Conservation (phyloP, 1,140 invertebrate species). For the Manduca sexta region DNA sequence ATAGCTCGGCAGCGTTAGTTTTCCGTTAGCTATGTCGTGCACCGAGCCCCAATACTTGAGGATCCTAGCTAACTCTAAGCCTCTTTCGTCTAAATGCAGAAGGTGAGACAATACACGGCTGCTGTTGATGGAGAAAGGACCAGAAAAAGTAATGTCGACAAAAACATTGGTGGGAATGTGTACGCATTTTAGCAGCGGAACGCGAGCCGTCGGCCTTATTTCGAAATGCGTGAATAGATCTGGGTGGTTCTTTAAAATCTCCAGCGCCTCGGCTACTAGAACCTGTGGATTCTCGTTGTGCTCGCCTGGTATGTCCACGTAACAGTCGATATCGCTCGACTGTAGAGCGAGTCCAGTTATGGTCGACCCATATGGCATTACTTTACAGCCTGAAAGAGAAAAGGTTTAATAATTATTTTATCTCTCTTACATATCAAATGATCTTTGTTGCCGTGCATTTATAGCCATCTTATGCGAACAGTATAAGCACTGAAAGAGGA, state of each 20-base stretch:
- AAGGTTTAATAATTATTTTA: background rate
- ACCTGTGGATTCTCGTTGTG: background rate
- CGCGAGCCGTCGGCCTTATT: conserved; percentile 16
- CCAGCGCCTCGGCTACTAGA: background rate
- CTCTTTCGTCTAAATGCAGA: conserved; percentile 65
- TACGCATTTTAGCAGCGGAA: conserved; percentile 79
- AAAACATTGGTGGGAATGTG: conserved; percentile 70
- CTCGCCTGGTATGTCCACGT: background rate
- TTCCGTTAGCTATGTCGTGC: conserved; percentile 64
- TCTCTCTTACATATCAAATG: too few relatives aligned
- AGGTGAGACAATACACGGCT: conserved; percentile 75
- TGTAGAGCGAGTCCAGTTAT: conserved; percentile 2
- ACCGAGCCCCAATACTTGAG: conserved; percentile 80
- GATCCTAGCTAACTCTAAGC: conserved; percentile 74
- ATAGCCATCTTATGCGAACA: too few relatives aligned
- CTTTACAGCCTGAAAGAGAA: conserved; percentile 1
- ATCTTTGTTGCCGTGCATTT: too few relatives aligned
- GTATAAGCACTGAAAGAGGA: too few relatives aligned
- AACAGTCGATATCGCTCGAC: conserved; percentile 10
- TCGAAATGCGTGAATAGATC: background rate
- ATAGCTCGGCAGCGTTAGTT: conserved; percentile 73
- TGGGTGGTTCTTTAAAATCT: background rate
- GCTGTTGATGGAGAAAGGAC: conserved; percentile 75
- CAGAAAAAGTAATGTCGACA: conserved; percentile 80
- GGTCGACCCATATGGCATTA: conserved; percentile 3